These are phyloP conservation scores for Phoxinus phoxinus DNA, from an alignment of 2,113 vertebrate species.

Conservation along the genomic window DNA sequence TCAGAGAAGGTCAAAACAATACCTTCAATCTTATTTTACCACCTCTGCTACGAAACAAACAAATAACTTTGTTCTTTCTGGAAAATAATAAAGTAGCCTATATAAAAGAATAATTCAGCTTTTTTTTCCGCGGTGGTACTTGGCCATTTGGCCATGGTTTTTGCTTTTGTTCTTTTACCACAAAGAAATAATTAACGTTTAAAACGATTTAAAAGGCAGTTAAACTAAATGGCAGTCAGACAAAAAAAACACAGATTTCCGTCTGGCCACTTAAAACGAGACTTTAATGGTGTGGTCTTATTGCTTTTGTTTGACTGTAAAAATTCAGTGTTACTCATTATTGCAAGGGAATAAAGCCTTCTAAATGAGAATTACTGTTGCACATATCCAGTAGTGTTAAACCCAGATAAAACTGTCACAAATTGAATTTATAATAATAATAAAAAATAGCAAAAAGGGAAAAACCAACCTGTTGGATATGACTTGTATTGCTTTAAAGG, in stretches of 20 bases:
- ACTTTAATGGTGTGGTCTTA: slow-evolving; percentile 38
- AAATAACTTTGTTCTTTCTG: not conserved
- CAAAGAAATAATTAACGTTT: slow-evolving; percentile 41
- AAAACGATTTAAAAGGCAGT: slow-evolving; percentile 41
- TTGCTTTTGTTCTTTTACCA: slow-evolving; percentile 40
- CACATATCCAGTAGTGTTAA: not conserved
- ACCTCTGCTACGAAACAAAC: not conserved
- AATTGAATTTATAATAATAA: not conserved
- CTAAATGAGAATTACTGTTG: not conserved
- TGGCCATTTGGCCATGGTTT: slow-evolving; percentile 31
- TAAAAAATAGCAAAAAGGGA: not conserved
- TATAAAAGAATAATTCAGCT: slow-evolving; percentile 29
- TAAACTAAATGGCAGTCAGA: slow-evolving; percentile 44
- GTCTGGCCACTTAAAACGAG: slow-evolving; percentile 2
- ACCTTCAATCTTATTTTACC: not conserved
- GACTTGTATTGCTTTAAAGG: not conserved
- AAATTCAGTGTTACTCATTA: slow-evolving; percentile 11
- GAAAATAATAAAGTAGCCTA: not conserved
- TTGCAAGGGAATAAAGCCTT: not conserved
- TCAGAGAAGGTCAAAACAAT: not conserved
- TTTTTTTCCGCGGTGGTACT: not conserved
- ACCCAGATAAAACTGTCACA: not conserved
- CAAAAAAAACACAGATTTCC: slow-evolving; percentile 53
- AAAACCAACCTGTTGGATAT: not conserved
- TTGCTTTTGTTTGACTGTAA: slow-evolving; percentile 36